These are phyloP conservation scores for Triplophysa yarkandensis DNA, from an alignment of 2,797 vertebrate species.

Conservation along the genomic window DNA sequence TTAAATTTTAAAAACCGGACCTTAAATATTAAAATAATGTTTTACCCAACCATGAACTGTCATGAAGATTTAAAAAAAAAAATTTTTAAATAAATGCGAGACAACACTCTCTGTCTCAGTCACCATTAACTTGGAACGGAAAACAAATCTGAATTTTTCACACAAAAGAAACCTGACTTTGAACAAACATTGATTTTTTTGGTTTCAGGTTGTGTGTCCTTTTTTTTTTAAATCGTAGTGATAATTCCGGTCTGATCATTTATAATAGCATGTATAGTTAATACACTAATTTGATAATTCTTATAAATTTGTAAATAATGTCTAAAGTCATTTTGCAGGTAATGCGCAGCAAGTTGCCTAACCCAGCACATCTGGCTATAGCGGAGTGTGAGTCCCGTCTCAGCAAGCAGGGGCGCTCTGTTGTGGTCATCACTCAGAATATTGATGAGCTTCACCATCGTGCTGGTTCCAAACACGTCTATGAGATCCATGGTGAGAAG, in stretches of 20 bases:
- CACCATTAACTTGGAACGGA: background rate
- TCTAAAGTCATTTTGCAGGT: conserved; percentile 55
- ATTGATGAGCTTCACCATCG: conserved; percentile 92
- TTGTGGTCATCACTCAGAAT: conserved; percentile 92
- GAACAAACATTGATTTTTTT: background rate
- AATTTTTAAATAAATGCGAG: no score
- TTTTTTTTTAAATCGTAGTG: background rate
- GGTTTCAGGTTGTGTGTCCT: background rate
- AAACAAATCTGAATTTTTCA: background rate
- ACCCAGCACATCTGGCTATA: conserved; percentile 85
- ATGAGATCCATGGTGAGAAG: conserved; percentile 87
- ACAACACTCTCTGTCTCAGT: background rate
- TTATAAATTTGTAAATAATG: background rate
- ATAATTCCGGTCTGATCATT: background rate
- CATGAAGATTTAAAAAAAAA: background rate
- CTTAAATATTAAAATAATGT: background rate
- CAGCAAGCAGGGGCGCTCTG: conserved; percentile 79
- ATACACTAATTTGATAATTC: background rate
- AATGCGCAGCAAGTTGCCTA: conserved; percentile 86
- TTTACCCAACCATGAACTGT: no score
- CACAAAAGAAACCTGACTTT: background rate
- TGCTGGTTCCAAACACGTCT: conserved; percentile 86
- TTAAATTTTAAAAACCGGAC: background rate
- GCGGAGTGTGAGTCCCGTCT: conserved; percentile 88
- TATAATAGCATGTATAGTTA: background rate